Percentiles rank a stretch among this genome's conserved stretches.
These are phyloP conservation scores for Semnornis frantzii DNA, from an alignment of 2,113 vertebrate genomes.

Conservation along the genomic window DNA sequence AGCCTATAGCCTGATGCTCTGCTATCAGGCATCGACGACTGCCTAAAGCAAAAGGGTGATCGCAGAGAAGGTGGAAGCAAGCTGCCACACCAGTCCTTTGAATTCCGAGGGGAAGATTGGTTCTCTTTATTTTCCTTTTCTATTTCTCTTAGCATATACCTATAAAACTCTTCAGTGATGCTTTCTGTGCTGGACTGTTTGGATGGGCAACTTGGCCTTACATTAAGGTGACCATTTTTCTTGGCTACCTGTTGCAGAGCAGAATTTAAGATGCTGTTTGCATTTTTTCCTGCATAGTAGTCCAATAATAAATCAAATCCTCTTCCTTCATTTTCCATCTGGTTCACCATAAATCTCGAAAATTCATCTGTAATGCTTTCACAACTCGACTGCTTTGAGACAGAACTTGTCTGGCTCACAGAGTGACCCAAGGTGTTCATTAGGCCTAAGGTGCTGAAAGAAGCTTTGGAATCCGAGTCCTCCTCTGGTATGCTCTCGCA, in stretches of 20 bases:
- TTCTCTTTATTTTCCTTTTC: conserved; percentile 89
- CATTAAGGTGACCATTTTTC: conserved; percentile 88
- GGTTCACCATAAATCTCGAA: conserved; percentile 97
- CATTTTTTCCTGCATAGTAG: conserved; percentile 96
- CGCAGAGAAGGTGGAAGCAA: conserved; percentile 84
- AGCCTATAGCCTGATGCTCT: conserved; percentile 84
- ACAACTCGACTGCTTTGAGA: conserved; percentile 98
- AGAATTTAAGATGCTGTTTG: conserved; percentile 88
- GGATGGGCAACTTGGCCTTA: conserved; percentile 88
- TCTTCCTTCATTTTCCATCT: conserved; percentile 96
- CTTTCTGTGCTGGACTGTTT: conserved; percentile 99
- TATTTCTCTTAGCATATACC: conserved; percentile 92
- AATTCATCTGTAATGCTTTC: conserved; percentile 99
- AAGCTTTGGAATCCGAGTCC: conserved; percentile 77
- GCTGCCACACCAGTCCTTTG: conserved; percentile 87
- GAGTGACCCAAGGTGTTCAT: conserved; percentile 85
- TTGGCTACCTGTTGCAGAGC: conserved; percentile 89
- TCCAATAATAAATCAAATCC: conserved; percentile 93
- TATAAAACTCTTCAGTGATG: conserved; percentile 97
- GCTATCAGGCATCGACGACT: conserved; percentile 91
- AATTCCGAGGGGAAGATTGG: conserved; percentile 69
- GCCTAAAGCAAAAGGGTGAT: conserved; percentile 86
- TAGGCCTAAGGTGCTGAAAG: conserved; percentile 78
- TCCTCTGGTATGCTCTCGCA: conserved; percentile 98
- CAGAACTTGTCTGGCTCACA: conserved; percentile 90